phyloP scores from a whole-genome alignment of 2,797 vertebrate genomes.

The Babyrousa celebensis region DNA sequence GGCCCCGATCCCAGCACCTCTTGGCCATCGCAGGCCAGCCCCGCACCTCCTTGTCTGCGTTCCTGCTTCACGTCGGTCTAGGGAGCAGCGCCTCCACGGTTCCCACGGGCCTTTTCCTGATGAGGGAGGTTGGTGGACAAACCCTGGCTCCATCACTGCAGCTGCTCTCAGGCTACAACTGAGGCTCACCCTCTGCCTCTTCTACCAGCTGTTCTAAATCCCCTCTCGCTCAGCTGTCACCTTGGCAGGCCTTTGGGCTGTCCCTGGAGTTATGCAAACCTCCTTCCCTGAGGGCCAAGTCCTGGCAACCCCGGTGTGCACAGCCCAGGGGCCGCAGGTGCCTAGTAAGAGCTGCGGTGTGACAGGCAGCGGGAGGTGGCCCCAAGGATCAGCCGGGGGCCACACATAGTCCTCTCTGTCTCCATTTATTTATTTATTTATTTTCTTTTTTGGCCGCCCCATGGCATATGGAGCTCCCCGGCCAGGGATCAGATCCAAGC shows the following conservation, averaged over 20 bases:
- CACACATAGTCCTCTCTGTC: not conserved
- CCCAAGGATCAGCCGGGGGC: not conserved
- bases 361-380: not conserved
- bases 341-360: not conserved
- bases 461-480: too few species aligned
- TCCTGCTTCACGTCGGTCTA: not conserved
- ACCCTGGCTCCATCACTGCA: fast-evolving
- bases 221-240: not conserved
- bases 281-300: not conserved
- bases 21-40: not conserved
- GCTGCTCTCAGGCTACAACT: not conserved
- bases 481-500: too few species aligned
- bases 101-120: not conserved
- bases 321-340: not conserved
- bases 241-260: fast-evolving
- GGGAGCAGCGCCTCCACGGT: too few species aligned
- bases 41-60: fast-evolving
- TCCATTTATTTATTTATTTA: too few species aligned
- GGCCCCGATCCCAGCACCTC: not conserved
- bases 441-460: too few species aligned
- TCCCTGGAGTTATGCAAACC: too few species aligned
- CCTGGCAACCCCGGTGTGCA: not conserved
- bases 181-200: not conserved
- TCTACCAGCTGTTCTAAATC: not conserved
- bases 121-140: fast-evolving